A percentile compares a stretch with the other conserved stretches of the same genome.
phyloP scores from a whole-genome alignment of 2,888 invertebrate genomes.

The Phaedon cochleariae region DNA sequence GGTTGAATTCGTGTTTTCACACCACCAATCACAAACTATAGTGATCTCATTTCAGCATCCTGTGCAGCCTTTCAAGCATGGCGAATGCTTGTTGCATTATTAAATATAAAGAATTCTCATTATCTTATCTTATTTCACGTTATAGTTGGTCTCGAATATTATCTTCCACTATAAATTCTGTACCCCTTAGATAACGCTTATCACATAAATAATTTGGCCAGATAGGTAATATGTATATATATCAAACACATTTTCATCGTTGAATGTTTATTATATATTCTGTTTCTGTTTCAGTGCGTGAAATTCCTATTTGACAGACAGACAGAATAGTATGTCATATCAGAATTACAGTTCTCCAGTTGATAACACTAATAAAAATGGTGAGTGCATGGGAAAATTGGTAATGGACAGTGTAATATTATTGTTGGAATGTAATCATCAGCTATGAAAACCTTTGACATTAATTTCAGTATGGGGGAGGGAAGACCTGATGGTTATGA shows the following conservation, averaged over 20 bases:
- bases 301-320: slow-evolving; percentile 42
- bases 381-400: slow-evolving; percentile 35
- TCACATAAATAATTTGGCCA: neutral
- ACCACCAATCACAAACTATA: too few relatives aligned
- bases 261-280: neutral
- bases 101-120: too few relatives aligned
- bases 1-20: too few relatives aligned
- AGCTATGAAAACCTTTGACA: too few relatives aligned
- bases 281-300: slow-evolving; percentile 36
- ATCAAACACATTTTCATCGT: neutral
- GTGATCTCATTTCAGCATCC: too few relatives aligned
- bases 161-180: neutral
- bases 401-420: neutral
- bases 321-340: slow-evolving; percentile 43
- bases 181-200: too few relatives aligned
- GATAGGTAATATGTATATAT: neutral
- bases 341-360: slow-evolving; percentile 38
- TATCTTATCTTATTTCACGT: neutral
- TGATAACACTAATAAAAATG: slow-evolving; percentile 42
- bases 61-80: too few relatives aligned
- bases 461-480: too few relatives aligned
- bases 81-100: too few relatives aligned
- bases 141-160: neutral
- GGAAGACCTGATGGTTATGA: too few relatives aligned
- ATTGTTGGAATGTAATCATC: too few relatives aligned